Conservation (phyloP, 2,113 vertebrate genomes). For the Macrotus californicus region DNA sequence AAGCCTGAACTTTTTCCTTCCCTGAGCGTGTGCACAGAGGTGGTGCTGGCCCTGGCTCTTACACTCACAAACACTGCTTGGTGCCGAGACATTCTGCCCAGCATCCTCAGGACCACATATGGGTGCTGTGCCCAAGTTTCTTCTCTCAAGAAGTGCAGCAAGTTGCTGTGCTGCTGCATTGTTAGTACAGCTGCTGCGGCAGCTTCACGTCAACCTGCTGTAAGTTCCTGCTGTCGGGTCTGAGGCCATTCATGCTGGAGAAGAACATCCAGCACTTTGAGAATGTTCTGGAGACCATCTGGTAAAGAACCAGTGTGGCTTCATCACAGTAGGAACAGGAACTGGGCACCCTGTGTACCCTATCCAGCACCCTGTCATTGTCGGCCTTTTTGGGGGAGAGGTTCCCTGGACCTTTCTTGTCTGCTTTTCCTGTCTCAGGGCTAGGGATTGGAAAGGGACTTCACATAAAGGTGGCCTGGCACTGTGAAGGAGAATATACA, state of each 20-base stretch:
- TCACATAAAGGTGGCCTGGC: neutral
- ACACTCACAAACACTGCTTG: conserved; percentile 80
- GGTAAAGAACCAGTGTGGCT: conserved; percentile 92
- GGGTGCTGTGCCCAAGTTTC: conserved; percentile 88
- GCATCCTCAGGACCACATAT: conserved; percentile 93
- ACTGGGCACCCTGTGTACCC: rapidly evolving
- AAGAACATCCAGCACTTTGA: conserved; percentile 95
- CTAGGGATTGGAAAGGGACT: neutral
- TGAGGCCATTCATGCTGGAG: conserved; percentile 88
- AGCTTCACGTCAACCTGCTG: conserved; percentile 91
- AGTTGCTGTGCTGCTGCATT: conserved; percentile 89
- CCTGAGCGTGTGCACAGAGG: conserved; percentile 77
- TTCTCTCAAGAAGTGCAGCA: conserved; percentile 93
- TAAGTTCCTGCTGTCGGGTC: conserved; percentile 87
- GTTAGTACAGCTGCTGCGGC: conserved; percentile 81
- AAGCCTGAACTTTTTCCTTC: conserved; percentile 72
- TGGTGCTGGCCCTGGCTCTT: conserved; percentile 75
- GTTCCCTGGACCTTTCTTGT: neutral
- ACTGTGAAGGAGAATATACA: neutral
- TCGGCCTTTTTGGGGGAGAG: neutral
- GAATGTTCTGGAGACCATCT: conserved; percentile 92
- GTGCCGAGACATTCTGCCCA: conserved; percentile 82
- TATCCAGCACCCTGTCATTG: rapidly evolving
- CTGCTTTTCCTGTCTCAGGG: neutral
- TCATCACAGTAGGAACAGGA: conserved; percentile 80